A percentile compares a stretch with the other conserved stretches of the same genome.
These are phyloP conservation scores for Gobio occitaniae DNA, from an alignment of 2,797 vertebrate genomes.

Conservation along the genomic window DNA sequence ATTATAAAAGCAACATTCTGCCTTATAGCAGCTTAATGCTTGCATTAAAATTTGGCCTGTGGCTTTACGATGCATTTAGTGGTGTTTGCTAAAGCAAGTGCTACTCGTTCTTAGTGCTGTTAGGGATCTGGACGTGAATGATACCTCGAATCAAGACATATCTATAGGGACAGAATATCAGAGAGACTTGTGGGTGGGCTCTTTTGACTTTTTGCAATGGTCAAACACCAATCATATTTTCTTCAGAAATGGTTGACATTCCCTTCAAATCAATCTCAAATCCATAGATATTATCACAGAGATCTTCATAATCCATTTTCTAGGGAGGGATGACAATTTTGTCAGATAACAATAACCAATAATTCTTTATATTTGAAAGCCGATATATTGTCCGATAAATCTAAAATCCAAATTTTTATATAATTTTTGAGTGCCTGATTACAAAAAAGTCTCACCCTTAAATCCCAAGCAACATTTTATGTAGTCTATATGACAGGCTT, in stretches of 20 bases:
- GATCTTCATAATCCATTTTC: background rate
- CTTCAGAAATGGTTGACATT: background rate
- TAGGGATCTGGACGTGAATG: background rate
- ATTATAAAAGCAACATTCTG: slow-evolving; percentile 15
- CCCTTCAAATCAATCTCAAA: background rate
- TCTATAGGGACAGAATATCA: background rate
- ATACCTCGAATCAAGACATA: background rate
- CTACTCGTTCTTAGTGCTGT: background rate
- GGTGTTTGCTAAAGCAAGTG: background rate
- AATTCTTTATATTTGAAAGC: no score
- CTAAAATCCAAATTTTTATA: no score
- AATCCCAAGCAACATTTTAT: no score
- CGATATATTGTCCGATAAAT: no score
- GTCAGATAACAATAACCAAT: no score
- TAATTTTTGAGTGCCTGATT: no score
- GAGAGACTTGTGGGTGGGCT: background rate
- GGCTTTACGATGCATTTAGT: background rate
- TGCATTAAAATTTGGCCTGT: background rate
- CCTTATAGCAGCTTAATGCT: background rate
- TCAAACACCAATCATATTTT: background rate
- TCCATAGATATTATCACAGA: background rate
- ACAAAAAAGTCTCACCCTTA: no score
- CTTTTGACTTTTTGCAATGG: background rate
- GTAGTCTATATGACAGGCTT: no score
- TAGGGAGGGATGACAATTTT: background rate